A percentile compares a stretch with the other conserved stretches of the same genome.
Conservation (phyloP, 2,888 invertebrate genomes). For the Blastobasis lacticolella region DNA sequence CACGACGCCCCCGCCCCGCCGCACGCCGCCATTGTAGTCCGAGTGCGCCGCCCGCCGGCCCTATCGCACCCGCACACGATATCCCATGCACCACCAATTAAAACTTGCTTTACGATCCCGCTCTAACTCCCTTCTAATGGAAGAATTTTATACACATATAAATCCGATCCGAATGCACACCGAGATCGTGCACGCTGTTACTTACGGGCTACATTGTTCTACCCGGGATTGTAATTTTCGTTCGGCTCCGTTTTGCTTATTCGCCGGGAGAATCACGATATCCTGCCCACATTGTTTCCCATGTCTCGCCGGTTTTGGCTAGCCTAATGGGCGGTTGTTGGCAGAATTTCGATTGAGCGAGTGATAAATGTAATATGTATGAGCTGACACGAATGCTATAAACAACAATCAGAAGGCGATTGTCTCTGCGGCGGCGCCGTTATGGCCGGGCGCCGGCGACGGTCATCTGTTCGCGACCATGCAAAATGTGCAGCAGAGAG, state of each 20-base stretch:
- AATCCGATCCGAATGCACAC: slow-evolving; percentile 33
- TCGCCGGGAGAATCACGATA: slow-evolving; percentile 23
- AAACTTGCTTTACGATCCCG: slow-evolving; percentile 47
- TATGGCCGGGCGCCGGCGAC: slow-evolving; percentile 35
- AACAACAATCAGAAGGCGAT: slow-evolving; percentile 45
- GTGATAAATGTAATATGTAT: slow-evolving; percentile 14
- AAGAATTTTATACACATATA: slow-evolving; percentile 38
- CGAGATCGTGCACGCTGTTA: slow-evolving; percentile 32
- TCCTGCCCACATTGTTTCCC: slow-evolving; percentile 11
- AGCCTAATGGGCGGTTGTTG: slow-evolving; percentile 15
- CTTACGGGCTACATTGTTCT: slow-evolving; percentile 24
- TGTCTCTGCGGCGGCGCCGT: slow-evolving; percentile 39
- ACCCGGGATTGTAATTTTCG: slow-evolving; percentile 20
- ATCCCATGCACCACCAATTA: slow-evolving; percentile 49
- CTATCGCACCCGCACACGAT: slow-evolving; percentile 35
- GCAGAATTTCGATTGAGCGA: slow-evolving; percentile 13
- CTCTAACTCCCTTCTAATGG: slow-evolving; percentile 41
- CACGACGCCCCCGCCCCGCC: slow-evolving; percentile 59
- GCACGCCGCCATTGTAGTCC: slow-evolving; percentile 57
- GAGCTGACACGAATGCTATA: slow-evolving; percentile 20
- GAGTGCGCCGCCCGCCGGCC: slow-evolving; percentile 17
- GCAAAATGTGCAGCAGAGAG: slow-evolving; percentile 47
- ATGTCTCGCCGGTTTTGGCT: slow-evolving; percentile 16
- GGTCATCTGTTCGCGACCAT: slow-evolving; percentile 39
- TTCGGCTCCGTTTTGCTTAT: slow-evolving; percentile 15